phyloP scores from a whole-genome alignment of 2,888 invertebrate species.

The Plagodis pulveraria region DNA sequence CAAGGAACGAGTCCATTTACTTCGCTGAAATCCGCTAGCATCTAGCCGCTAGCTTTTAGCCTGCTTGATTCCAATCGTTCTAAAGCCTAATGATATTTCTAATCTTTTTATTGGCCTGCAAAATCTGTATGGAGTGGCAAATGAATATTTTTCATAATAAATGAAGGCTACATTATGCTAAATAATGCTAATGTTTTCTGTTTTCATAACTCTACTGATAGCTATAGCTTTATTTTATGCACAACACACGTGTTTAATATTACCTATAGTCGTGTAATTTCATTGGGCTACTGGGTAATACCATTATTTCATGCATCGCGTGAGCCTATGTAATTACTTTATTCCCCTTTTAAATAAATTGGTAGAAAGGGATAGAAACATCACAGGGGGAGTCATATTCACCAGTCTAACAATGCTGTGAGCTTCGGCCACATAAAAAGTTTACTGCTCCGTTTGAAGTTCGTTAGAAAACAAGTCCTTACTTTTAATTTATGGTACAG shows the following conservation, averaged over 20 bases:
- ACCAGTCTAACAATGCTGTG: conserved; percentile 9
- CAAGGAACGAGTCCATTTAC: too few species aligned
- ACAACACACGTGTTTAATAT: neutral
- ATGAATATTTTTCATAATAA: neutral
- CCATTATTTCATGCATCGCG: conserved; percentile 39
- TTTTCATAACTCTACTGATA: conserved; percentile 8
- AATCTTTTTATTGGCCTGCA: too few species aligned
- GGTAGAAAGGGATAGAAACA: conserved; percentile 43
- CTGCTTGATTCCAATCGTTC: too few species aligned
- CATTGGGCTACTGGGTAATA: conserved; percentile 34
- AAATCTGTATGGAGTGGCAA: too few species aligned
- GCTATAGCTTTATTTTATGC: conserved; percentile 5
- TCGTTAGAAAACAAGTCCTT: conserved; percentile 8
- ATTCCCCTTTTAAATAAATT: conserved; percentile 51
- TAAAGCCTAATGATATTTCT: too few species aligned
- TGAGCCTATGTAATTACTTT: conserved; percentile 33
- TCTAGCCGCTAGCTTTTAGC: too few species aligned
- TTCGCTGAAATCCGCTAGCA: too few species aligned
- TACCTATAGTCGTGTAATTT: conserved; percentile 13
- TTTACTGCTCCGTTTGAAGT: conserved; percentile 23
- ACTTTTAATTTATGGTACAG: conserved; percentile 13
- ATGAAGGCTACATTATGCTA: conserved; percentile 7
- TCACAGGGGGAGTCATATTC: conserved; percentile 20
- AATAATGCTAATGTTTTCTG: conserved; percentile 6
- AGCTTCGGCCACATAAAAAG: conserved; percentile 15